These are phyloP conservation scores for Zoanthus gigantus DNA, from an alignment of 92 coral and sea anemone species.

Conservation along the genomic window DNA sequence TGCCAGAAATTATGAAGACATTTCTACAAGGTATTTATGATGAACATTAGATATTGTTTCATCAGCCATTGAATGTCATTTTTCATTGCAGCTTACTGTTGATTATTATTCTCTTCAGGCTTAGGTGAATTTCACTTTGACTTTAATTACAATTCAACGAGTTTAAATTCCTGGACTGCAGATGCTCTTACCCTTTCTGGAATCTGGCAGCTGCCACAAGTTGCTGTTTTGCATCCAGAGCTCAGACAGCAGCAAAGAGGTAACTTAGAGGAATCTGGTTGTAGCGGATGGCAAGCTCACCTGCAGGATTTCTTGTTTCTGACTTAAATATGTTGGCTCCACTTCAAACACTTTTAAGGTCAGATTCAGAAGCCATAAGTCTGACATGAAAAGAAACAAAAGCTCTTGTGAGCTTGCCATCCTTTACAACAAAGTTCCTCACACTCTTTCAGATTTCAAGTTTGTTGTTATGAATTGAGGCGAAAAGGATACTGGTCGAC, in stretches of 20 bases:
- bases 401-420: no score
- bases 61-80: neutral
- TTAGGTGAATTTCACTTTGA: slow-evolving; percentile 92
- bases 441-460: no score
- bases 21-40: slow-evolving; percentile 81
- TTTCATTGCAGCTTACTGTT: neutral
- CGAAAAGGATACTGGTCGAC: no score
- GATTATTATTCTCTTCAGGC: slow-evolving; percentile 50
- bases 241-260: slow-evolving; percentile 26
- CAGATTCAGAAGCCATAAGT: no score
- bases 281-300: no score
- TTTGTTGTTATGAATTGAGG: no score
- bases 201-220: slow-evolving; percentile 91
- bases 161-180: slow-evolving; percentile 93
- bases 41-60: neutral
- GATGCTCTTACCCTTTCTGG: slow-evolving; percentile 89
- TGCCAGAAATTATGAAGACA: slow-evolving; percentile 89
- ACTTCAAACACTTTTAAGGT: no score
- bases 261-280: neutral
- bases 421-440: no score
- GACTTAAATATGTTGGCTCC: no score
- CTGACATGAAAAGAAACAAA: no score
- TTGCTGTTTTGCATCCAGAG: slow-evolving; percentile 68
- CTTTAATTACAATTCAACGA: slow-evolving; percentile 92
- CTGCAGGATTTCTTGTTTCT: no score